These are phyloP conservation scores for Ceryle rudis DNA, from an alignment of 2,797 vertebrate genomes.

Conservation along the genomic window DNA sequence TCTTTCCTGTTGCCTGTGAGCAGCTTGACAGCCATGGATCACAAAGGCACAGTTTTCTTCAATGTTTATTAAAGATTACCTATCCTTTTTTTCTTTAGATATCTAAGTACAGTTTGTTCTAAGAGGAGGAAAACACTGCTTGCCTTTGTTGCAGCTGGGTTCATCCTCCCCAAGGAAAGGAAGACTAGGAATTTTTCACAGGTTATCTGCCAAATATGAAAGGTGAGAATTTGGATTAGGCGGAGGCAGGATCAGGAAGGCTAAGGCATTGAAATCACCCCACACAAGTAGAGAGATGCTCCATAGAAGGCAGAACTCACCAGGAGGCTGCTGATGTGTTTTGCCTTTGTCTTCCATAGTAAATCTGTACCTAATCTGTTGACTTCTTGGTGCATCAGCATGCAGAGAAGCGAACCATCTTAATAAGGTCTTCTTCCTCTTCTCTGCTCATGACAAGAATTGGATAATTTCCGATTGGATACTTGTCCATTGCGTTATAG, in stretches of 20 bases:
- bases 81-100: neutral
- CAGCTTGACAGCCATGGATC: rapidly evolving
- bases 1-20: neutral
- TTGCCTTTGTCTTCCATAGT: neutral
- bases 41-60: neutral
- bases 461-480: neutral
- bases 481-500: neutral
- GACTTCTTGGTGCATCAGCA: neutral
- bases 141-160: neutral
- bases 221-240: neutral
- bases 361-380: rapidly evolving
- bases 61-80: neutral
- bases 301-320: neutral
- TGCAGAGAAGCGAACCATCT: neutral
- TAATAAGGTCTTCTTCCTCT: neutral
- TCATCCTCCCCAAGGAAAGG: neutral
- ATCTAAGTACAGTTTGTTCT: neutral
- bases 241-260: neutral
- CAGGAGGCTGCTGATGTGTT: neutral
- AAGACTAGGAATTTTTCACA: neutral
- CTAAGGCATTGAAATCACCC: neutral
- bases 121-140: neutral
- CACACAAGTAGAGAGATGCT: neutral
- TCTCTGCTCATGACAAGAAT: neutral
- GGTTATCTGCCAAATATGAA: neutral